phyloP scores from a whole-genome alignment of 2,113 vertebrate species.

The Oostethus manadensis region DNA sequence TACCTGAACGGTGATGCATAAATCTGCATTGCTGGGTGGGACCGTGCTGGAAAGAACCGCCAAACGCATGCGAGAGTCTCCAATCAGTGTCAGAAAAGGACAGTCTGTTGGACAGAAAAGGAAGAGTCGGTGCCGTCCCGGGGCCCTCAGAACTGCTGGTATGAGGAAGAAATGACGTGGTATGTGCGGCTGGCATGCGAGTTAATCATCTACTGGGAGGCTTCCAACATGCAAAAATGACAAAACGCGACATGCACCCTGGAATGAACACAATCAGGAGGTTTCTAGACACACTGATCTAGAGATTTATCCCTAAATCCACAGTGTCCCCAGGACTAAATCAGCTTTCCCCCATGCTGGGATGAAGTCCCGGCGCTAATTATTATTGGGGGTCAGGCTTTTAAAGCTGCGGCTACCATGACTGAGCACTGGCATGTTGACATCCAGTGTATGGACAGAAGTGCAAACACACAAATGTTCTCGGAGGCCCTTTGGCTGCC shows the following conservation, averaged over 20 bases:
- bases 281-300: conserved; percentile 18
- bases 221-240: conserved; percentile 11
- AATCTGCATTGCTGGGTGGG: conserved; percentile 20
- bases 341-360: conserved; percentile 24
- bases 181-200: conserved; percentile 1
- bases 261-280: conserved; percentile 13
- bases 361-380: conserved; percentile 32
- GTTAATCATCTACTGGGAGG: conserved; percentile 7
- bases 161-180: conserved; percentile 28
- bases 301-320: conserved; percentile 31
- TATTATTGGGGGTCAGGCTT: conserved; percentile 23
- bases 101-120: too few relatives aligned
- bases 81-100: neutral
- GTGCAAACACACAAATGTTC: conserved; percentile 18
- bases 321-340: conserved; percentile 18
- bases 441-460: conserved; percentile 16
- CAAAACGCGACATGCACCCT: conserved; percentile 1
- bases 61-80: neutral
- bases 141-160: conserved; percentile 24
- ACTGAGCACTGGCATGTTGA: conserved; percentile 29
- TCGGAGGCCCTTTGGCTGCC: conserved; percentile 30
- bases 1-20: conserved; percentile 15
- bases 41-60: neutral
- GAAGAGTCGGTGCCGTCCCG: conserved; percentile 14
- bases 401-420: conserved; percentile 18